Conservation (phyloP, 2,888 invertebrate genomes). For the Acrobasis consociella region DNA sequence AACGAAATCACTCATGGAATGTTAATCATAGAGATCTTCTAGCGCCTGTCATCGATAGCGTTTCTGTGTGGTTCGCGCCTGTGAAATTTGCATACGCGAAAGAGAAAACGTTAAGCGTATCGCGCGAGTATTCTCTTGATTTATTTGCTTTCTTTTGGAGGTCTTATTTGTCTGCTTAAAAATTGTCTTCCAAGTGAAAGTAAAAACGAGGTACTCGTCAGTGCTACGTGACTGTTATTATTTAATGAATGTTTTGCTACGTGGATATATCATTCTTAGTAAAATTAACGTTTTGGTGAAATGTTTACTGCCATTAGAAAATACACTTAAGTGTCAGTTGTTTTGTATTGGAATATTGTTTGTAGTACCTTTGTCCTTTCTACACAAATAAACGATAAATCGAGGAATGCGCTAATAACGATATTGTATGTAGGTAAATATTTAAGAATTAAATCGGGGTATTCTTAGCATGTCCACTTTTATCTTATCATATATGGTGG, state of each 20-base stretch:
- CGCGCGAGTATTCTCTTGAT: conserved; percentile 55
- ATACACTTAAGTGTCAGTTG: background rate
- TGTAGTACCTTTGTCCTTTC: background rate
- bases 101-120: conserved; percentile 62
- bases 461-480: background rate
- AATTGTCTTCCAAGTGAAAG: conserved; percentile 68
- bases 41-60: conserved; percentile 29
- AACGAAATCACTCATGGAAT: conserved; percentile 46
- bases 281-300: conserved; percentile 5
- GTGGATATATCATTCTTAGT: background rate
- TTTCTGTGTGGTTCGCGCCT: conserved; percentile 29
- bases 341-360: background rate
- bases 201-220: conserved; percentile 49
- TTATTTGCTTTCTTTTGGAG: conserved; percentile 69
- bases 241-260: conserved; percentile 36
- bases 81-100: conserved; percentile 53
- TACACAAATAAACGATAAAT: background rate
- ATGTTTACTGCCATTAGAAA: conserved; percentile 7
- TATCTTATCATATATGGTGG: background rate
- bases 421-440: conserved; percentile 11
- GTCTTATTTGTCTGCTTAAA: conserved; percentile 60
- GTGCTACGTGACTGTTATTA: conserved; percentile 51
- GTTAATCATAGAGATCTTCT: conserved; percentile 23
- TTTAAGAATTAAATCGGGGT: background rate
- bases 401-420: conserved; percentile 26